Evolutionary conservation across 2,888 invertebrate genomes (phyloP).

Genomic region (Diplolepis rosae): DNA sequence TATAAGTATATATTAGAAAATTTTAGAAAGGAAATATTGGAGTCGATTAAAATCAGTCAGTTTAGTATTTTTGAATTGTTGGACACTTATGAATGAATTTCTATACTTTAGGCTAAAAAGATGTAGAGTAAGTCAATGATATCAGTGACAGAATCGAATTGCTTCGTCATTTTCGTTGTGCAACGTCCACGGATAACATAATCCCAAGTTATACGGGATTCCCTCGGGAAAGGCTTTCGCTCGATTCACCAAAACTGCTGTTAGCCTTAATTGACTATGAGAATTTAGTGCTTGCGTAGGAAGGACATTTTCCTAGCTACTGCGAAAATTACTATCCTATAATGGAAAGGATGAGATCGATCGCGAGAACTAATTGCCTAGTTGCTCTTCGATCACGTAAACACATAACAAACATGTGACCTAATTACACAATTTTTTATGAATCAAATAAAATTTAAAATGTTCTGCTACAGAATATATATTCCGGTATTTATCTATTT

Average conservation of each 20-base stretch:
- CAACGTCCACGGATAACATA: constrained; percentile 36
- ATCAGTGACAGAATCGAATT: constrained; percentile 7
- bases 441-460: not conserved
- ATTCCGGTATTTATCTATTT: not conserved
- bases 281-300: constrained; percentile 41
- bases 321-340: constrained; percentile 19
- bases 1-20: no score
- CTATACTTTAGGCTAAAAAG: not conserved
- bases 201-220: constrained; percentile 30
- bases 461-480: not conserved
- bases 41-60: not conserved
- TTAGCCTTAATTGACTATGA: constrained; percentile 43
- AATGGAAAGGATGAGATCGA: not conserved
- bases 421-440: not conserved
- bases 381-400: not conserved
- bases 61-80: constrained; percentile 4
- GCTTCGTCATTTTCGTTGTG: constrained; percentile 41
- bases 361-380: not conserved
- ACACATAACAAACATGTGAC: no score
- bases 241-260: constrained; percentile 37
- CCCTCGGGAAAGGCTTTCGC: constrained; percentile 27
- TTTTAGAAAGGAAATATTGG: no score
- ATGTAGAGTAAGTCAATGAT: constrained; percentile 6
- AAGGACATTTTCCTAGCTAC: constrained; percentile 26
- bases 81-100: constrained; percentile 25